Evolutionary conservation across 2,113 vertebrate genomes (phyloP), one percentile per base, ranked within the genome.

Genomic region (Anoplopoma fimbria): DNA sequence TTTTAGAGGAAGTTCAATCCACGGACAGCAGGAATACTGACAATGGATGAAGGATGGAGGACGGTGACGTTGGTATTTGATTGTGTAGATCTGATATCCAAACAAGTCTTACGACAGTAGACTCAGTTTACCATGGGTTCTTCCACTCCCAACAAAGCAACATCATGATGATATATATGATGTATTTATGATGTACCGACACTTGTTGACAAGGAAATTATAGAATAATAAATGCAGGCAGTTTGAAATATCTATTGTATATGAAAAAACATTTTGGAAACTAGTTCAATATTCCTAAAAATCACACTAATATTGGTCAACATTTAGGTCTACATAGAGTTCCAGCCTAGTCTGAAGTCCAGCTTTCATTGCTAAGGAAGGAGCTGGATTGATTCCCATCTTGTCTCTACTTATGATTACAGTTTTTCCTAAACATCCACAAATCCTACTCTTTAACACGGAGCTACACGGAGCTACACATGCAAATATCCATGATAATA

Each of bases 361-460:
- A 57, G 75, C 73, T 83, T 77, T 73, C 78, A 60, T 45, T 68
- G 25, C 47, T 72, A 21, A 79, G 63, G 71, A n/a, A 64, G 82
- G 53, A 61, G 58, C 63, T 87, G 79, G 82, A 82, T 45, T 51
- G 31, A 42, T 74, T 82, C 82, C 85, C 72, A 80, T 82, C 36
- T 77, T 74, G 72, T 34, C 58, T 73, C 33, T 29, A 19, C 47
- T 58, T 21, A 25, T 57, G 53, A 12, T 25, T 4, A 53, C 23
- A 53, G 47, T 8, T 10, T 23, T 55, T 53, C 49, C 23, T n/a
- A 1, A 53, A 53, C 49, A n/a, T 53, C 77, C 82, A 82, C 79
- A 85, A 72, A 79, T 87, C 63, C 72, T 69, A 82, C 82, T 79
- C 70, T 63, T 23, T n/a, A n/a, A n/a, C 61, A 40, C 47, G 61